Base-by-base conservation (phyloP, 2,888 invertebrate species). In the Lycaena phlaeas region DNA sequence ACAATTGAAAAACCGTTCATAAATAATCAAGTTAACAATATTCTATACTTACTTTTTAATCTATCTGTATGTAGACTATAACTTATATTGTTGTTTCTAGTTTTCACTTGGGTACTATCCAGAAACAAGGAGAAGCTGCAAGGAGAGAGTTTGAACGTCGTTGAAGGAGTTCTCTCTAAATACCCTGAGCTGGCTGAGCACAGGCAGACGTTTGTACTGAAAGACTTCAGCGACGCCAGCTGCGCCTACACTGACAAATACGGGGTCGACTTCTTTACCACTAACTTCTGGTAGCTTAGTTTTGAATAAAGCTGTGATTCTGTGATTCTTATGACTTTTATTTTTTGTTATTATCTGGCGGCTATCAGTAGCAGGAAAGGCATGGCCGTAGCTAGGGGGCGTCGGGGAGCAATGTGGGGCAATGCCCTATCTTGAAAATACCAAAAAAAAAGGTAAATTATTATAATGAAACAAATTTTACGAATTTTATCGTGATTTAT, bases 51-150 rank as follows among this genome's bases (percentile, higher is more conserved):
- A n/a, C n/a, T n/a, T n/a, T n/a, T n/a, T n/a, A n/a, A n/a, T n/a
- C n/a, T n/a, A n/a, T n/a, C n/a, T 17, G 6, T 1, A 3, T 27
- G 27, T 27, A 18, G 10, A 9, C 9, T 4, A 29, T 4, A 12
- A 11, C n/a, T 10, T 12, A 2, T 22, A 11, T 14, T 14, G 22
- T 29, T 26, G n/a, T 43, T 74, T 71, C 5, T 68, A 84, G 82
- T 75, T 0, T 81, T 69, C 53, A 60, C 73, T 1, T 82, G 81
- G 81, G 57, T 82, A 3, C 53, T 82, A 0, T 68, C 78, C 2
- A 63, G 81, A 10, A 63, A 44, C 43, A 79, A 76, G 31, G 68
- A 68, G 1, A 67, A 65, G 14, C 54, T 81, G 0, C 57, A 72
- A 41, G 77, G 76, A 0, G 69, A 68, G 0, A 49, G 49, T 0